These are phyloP conservation scores for Hydrozoanthus gracilis DNA, from an alignment of 92 coral and sea anemone species.

Conservation along the genomic window DNA sequence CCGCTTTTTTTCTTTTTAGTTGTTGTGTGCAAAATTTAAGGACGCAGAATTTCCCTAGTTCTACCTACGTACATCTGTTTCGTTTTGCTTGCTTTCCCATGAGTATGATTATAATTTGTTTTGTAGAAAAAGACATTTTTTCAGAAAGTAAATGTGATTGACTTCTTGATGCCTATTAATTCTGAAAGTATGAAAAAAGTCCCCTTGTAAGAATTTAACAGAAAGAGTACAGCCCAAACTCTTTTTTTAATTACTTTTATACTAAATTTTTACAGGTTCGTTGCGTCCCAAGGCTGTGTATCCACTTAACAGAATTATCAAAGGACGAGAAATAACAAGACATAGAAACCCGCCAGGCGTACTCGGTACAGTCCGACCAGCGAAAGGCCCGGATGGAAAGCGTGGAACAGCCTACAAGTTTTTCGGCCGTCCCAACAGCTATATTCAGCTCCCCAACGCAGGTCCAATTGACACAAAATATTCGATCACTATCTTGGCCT, in stretches of 20 bases:
- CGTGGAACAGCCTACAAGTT: constrained; percentile 72
- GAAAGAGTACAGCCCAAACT: neutral
- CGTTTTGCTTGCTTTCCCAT: too few relatives aligned
- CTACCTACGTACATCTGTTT: too few relatives aligned
- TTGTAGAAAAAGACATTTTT: too few relatives aligned
- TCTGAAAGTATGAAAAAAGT: too few relatives aligned
- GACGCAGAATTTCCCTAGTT: too few relatives aligned
- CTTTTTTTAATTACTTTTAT: neutral
- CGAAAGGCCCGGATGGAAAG: constrained; percentile 81
- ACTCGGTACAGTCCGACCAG: constrained; percentile 71
- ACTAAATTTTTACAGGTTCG: constrained; percentile 40
- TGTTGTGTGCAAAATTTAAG: neutral
- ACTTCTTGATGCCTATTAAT: too few relatives aligned
- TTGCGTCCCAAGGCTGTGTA: constrained; percentile 70
- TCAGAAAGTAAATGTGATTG: too few relatives aligned
- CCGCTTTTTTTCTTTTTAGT: neutral
- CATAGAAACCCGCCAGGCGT: constrained; percentile 70
- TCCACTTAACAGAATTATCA: constrained; percentile 64
- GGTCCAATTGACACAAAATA: constrained; percentile 75
- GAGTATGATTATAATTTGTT: too few relatives aligned
- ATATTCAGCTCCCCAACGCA: constrained; percentile 72
- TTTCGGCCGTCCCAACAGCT: constrained; percentile 80
- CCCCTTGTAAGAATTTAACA: neutral
- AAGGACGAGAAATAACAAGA: constrained; percentile 67
- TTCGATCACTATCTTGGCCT: constrained; percentile 65